phyloP scores from a whole-genome alignment of 2,113 vertebrate genomes.

The rat (Rattus norvegicus) region DNA sequence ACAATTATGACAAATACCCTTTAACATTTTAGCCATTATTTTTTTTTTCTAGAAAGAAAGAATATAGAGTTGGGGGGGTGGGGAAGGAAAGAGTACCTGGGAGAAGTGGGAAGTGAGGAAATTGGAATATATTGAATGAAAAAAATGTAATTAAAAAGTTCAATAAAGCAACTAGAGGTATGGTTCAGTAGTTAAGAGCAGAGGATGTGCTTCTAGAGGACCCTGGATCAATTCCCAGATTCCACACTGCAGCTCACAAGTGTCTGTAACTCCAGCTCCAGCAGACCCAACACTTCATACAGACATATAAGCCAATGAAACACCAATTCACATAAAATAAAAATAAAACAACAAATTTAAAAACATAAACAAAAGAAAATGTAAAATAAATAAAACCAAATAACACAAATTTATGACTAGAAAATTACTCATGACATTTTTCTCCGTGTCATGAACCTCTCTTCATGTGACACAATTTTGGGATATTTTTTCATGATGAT shows the following conservation, averaged over 20 bases:
- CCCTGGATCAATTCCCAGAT: neutral
- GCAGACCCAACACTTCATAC: neutral
- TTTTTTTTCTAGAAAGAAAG: neutral
- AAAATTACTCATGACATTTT: constrained; percentile 6
- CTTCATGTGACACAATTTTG: neutral
- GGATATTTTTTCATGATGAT: neutral
- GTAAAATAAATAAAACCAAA: neutral
- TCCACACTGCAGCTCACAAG: neutral
- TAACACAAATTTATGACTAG: neutral
- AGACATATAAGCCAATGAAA: neutral
- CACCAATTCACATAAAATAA: neutral
- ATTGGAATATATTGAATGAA: neutral
- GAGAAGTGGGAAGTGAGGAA: neutral
- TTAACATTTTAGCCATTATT: neutral
- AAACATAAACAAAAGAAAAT: neutral
- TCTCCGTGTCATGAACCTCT: neutral
- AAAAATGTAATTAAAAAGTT: neutral
- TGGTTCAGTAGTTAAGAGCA: neutral
- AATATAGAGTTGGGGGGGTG: neutral
- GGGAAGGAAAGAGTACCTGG: neutral
- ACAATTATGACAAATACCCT: neutral
- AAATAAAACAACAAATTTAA: neutral
- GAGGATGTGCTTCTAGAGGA: neutral
- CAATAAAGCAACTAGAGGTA: neutral
- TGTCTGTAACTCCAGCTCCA: neutral